phyloP scores from a whole-genome alignment of 2,113 vertebrate genomes.

The Cephalophus harveyi region DNA sequence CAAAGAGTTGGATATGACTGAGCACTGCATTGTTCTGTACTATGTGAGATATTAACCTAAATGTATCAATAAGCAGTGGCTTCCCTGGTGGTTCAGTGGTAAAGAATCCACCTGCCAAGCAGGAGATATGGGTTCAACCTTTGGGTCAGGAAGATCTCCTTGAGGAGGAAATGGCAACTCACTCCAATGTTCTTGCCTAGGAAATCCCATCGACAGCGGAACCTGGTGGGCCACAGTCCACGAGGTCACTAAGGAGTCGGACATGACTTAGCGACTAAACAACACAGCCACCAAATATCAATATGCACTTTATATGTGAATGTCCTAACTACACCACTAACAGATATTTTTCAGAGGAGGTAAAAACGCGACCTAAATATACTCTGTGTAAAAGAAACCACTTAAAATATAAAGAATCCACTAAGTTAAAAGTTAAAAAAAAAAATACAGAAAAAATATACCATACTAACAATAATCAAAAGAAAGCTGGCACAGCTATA shows the following conservation, averaged over 20 bases:
- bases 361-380: not conserved
- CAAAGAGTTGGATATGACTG: not conserved
- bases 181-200: not conserved
- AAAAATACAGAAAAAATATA: not conserved
- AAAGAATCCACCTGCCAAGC: not conserved
- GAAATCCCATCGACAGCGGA: not conserved
- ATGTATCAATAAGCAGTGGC: not conserved
- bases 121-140: not conserved
- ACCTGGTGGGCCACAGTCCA: not conserved
- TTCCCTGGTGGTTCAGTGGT: not conserved
- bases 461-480: not conserved
- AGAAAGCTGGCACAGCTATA: not conserved
- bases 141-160: not conserved
- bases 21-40: not conserved
- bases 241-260: not conserved
- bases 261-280: accelerated
- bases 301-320: not conserved
- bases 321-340: not conserved
- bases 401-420: not conserved
- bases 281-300: not conserved
- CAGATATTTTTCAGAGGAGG: not conserved
- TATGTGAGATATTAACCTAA: not conserved
- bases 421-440: not conserved
- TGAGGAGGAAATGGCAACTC: not conserved
- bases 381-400: not conserved